Evolutionary conservation across 1,140 invertebrate genomes (phyloP).

Genomic region (Ostrea denselamellosa): DNA sequence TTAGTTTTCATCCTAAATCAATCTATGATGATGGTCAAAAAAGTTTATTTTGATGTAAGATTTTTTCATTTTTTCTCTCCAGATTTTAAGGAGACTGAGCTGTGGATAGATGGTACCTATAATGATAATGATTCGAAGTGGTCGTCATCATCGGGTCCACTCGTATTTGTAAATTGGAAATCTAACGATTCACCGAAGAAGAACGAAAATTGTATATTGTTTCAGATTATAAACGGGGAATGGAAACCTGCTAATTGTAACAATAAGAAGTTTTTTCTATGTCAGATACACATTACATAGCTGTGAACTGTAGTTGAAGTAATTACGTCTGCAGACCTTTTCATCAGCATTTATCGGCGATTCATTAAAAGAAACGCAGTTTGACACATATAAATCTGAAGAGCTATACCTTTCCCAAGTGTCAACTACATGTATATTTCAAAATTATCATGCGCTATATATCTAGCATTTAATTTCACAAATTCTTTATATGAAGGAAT

Average conservation of each 20-base stretch:
- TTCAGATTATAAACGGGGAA: background rate
- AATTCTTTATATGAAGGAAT: too few species aligned
- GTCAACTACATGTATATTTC: too few species aligned
- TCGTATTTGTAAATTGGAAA: background rate
- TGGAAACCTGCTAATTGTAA: background rate
- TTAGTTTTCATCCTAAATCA: too few species aligned
- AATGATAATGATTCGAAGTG: background rate
- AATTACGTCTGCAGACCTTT: too few species aligned
- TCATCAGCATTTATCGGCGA: too few species aligned
- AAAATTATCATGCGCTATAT: too few species aligned
- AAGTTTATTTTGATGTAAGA: background rate
- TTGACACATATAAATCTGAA: too few species aligned
- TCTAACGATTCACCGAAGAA: background rate
- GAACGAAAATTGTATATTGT: background rate
- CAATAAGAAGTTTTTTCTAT: background rate
- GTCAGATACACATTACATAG: conserved; percentile 2
- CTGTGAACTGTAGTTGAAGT: too few species aligned
- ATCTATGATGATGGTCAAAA: background rate
- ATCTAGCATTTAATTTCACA: too few species aligned
- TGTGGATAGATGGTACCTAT: conserved; percentile 20
- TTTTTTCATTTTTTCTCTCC: background rate
- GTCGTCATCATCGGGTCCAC: background rate
- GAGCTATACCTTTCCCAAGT: too few species aligned
- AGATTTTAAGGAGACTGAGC: background rate
- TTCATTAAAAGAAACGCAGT: too few species aligned